Conservation (phyloP, 1,140 invertebrate genomes). For the Anadara kagoshimensis region DNA sequence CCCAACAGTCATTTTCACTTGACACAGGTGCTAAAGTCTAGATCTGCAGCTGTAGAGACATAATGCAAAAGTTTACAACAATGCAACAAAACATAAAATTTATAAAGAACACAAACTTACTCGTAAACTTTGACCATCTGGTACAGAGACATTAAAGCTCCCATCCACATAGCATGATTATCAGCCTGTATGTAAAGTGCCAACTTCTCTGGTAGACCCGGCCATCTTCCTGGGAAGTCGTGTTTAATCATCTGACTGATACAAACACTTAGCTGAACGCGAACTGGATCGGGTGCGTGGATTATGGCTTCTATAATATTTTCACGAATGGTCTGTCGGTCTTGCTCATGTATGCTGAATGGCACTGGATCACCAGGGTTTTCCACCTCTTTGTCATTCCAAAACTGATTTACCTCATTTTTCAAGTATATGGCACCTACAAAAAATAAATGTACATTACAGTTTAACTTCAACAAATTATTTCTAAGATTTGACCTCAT, state of each 20-base stretch:
- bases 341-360: slow-evolving; percentile 96
- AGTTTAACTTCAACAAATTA: not conserved
- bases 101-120: slow-evolving; percentile 74
- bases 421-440: slow-evolving; percentile 95
- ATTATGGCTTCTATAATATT: slow-evolving; percentile 96
- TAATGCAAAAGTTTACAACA: too few species aligned
- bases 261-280: slow-evolving; percentile 93
- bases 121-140: slow-evolving; percentile 98
- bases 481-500: not conserved
- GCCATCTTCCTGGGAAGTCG: slow-evolving; percentile 97
- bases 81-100: too few species aligned
- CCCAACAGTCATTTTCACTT: too few species aligned
- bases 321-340: slow-evolving; percentile 93
- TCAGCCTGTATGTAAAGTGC: slow-evolving; percentile 89
- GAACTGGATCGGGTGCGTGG: slow-evolving; percentile 90
- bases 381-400: slow-evolving; percentile 86
- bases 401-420: slow-evolving; percentile 92
- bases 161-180: slow-evolving; percentile 87
- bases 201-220: slow-evolving; percentile 96
- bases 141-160: slow-evolving; percentile 92
- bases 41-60: too few species aligned
- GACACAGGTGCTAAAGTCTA: too few species aligned
- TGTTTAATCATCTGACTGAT: slow-evolving; percentile 94
- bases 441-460: slow-evolving; percentile 41
- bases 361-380: slow-evolving; percentile 82